Percentiles rank a stretch among this genome's conserved stretches.
Conservation (phyloP, 2,113 vertebrate species). For the Tetraodon nigroviridis region DNA sequence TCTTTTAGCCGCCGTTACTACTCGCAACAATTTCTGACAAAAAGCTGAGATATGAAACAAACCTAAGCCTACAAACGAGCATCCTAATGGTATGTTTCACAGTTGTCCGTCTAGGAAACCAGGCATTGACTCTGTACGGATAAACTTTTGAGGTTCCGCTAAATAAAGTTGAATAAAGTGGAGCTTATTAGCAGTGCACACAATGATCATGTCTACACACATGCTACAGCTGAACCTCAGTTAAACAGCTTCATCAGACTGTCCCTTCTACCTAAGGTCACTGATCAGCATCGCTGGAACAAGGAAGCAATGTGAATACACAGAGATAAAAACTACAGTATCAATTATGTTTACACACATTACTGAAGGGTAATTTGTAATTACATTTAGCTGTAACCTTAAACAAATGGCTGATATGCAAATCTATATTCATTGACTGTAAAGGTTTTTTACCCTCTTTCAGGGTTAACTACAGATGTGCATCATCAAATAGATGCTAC, state of each 20-base stretch:
- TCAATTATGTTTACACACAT: no score
- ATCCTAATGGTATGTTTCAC: constrained; percentile 36
- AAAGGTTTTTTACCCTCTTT: constrained; percentile 13
- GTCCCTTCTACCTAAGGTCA: background rate
- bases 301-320: no score
- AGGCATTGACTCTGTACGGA: constrained; percentile 22
- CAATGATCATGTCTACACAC: background rate
- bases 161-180: constrained; percentile 32
- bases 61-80: constrained; percentile 35
- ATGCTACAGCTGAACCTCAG: no score
- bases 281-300: no score
- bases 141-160: constrained; percentile 19
- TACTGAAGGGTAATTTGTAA: no score
- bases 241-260: background rate
- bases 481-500: constrained; percentile 47
- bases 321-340: no score
- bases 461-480: constrained; percentile 1
- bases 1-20: constrained; percentile 47
- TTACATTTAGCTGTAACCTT: no score
- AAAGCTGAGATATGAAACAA: constrained; percentile 56
- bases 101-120: background rate
- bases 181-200: constrained; percentile 37
- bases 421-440: constrained; percentile 14
- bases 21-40: constrained; percentile 58
- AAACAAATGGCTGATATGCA: background rate